Conservation (phyloP, 1,140 invertebrate species). For the Rhyzopertha dominica region DNA sequence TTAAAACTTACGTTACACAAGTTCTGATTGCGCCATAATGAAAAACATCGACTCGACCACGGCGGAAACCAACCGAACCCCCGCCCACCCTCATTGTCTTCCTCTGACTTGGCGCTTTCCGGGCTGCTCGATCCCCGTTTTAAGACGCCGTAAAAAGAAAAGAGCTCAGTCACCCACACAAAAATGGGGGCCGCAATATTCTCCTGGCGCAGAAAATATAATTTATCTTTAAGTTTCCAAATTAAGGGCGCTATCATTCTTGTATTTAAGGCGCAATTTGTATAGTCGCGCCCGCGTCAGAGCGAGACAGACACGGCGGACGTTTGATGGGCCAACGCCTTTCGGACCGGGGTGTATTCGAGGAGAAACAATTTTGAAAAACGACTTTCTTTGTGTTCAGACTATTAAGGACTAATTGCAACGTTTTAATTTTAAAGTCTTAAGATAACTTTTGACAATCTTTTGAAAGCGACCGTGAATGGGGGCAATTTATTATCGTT, state of each 20-base stretch:
- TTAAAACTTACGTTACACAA: too few relatives aligned
- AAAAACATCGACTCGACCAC: too few relatives aligned
- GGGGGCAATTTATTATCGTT: slow-evolving; percentile 34
- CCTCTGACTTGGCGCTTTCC: too few relatives aligned
- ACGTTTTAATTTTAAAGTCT: slow-evolving; percentile 41
- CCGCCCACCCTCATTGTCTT: too few relatives aligned
- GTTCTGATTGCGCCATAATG: too few relatives aligned
- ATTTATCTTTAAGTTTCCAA: slow-evolving; percentile 40
- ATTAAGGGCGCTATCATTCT: slow-evolving; percentile 40
- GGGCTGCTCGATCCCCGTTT: too few relatives aligned
- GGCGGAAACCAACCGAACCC: too few relatives aligned
- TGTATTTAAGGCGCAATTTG: slow-evolving; percentile 27
- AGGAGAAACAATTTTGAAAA: slow-evolving; percentile 44
- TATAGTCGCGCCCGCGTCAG: not conserved
- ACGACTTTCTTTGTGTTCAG: slow-evolving; percentile 43
- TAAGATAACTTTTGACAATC: slow-evolving; percentile 38
- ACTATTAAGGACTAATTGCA: slow-evolving; percentile 44
- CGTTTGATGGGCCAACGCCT: not conserved
- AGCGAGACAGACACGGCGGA: not conserved
- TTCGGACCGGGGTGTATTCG: slow-evolving; percentile 21
- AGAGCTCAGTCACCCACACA: too few relatives aligned
- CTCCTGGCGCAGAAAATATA: slow-evolving; percentile 39
- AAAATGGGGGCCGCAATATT: too few relatives aligned
- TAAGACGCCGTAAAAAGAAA: too few relatives aligned
- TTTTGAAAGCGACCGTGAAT: too few relatives aligned